Conservation (phyloP, 2,888 invertebrate species). For the Xanthorhoe spadicearia region DNA sequence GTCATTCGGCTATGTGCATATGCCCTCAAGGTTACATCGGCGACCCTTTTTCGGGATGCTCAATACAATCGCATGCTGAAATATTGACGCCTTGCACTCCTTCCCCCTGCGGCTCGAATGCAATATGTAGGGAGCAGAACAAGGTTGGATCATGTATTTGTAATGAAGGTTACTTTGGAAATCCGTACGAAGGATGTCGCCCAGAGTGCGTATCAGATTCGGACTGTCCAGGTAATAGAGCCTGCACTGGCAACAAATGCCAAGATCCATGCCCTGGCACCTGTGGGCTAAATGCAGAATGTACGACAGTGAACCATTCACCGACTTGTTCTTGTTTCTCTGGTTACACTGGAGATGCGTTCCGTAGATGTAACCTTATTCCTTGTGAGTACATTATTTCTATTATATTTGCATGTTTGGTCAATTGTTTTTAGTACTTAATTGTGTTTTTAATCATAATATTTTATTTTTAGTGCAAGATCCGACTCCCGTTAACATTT, state of each 20-base stretch:
- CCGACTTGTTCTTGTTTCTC: conserved; percentile 87
- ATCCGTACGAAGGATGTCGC: conserved; percentile 91
- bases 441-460: not conserved
- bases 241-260: conserved; percentile 90
- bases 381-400: conserved; percentile 61
- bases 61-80: conserved; percentile 76
- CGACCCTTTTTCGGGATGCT: conserved; percentile 87
- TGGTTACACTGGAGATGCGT: conserved; percentile 87
- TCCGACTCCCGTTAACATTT: conserved; percentile 74
- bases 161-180: conserved; percentile 88
- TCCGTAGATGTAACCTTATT: conserved; percentile 78
- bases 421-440: not conserved
- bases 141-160: conserved; percentile 89
- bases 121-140: conserved; percentile 88
- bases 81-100: conserved; percentile 87
- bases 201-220: conserved; percentile 90
- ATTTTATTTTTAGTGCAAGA: conserved; percentile 68
- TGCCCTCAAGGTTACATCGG: conserved; percentile 87
- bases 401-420: not conserved
- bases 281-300: conserved; percentile 90
- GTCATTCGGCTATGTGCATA: conserved; percentile 91
- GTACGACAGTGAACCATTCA: conserved; percentile 88
- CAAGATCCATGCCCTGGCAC: conserved; percentile 90
- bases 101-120: conserved; percentile 90
- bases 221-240: conserved; percentile 89